Base-by-base conservation (phyloP, 2,888 invertebrate genomes). In the Catocala nupta region DNA sequence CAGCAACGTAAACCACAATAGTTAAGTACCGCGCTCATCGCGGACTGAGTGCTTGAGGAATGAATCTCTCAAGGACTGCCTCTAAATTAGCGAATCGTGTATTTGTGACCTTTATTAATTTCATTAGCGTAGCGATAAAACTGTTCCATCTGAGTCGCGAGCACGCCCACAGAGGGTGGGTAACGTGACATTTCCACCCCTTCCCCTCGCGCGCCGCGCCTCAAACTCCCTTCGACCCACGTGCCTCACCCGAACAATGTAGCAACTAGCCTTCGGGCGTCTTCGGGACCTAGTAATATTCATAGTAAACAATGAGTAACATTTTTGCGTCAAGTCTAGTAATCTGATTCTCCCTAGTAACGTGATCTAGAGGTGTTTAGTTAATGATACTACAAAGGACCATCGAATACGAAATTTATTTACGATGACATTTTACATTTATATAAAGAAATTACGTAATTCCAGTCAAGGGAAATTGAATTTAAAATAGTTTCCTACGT, bases 101-200 rank as follows among this genome's bases (percentile, higher is more conserved):
- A 70, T 69, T 78, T 69, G 62, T 75, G 79, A 81, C 82, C 82
- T 85, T 83, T 80, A 84, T 81, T 86, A 85, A 84, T 82, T 83
- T 80, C 76, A 87, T 86, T 85, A 85, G 80, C 68, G 71, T 63
- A 68, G 76, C 74, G 77, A 80, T 81, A 77, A 65, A 78, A 79
- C 71, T 78, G 73, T 74, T 74, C 71, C 73, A 75, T 75, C 78
- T 67, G 75, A 79, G 72, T 68, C 68, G 68, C 74, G 63, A 73
- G 73, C 65, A 76, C 84, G 83, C 83, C 83, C 79, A 81, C 81
- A 65, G 71, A 72, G 85, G 84, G 84, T 77, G 81, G 82, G 77
- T 76, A 84, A 79, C 81, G 82, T 88, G 88, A 88, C 88, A 87
- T 89, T 88, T 88, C 77, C 80, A 81, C 76, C 78, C 77, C 77